These are phyloP conservation scores for Helicoverpa assulta DNA, from an alignment of 2,888 invertebrate genomes.

Conservation along the genomic window DNA sequence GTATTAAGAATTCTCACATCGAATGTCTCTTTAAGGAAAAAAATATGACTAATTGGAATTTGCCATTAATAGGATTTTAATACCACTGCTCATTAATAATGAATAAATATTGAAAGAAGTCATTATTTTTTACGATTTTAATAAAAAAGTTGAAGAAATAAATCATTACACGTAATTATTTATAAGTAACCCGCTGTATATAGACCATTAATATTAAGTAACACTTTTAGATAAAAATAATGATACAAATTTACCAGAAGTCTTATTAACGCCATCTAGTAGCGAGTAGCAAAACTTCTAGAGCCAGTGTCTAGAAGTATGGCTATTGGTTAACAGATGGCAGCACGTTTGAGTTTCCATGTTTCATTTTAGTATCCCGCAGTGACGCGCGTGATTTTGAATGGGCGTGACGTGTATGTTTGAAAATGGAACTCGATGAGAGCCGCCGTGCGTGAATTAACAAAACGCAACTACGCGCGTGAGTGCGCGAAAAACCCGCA, in stretches of 20 bases:
- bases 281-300: constrained; percentile 60
- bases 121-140: neutral
- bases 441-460: too few relatives aligned
- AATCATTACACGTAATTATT: neutral
- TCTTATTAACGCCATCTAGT: constrained; percentile 67
- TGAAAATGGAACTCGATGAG: too few relatives aligned
- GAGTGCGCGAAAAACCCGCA: too few relatives aligned
- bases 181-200: too few relatives aligned
- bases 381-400: too few relatives aligned
- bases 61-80: neutral
- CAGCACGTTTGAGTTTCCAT: constrained; percentile 4
- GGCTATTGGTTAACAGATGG: constrained; percentile 59
- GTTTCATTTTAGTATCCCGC: rapidly evolving
- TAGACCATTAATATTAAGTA: neutral
- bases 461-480: too few relatives aligned
- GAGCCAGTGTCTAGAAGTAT: neutral
- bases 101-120: neutral
- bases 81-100: neutral
- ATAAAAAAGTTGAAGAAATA: neutral
- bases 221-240: neutral
- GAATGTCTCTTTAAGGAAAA: neutral
- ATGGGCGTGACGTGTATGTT: too few relatives aligned
- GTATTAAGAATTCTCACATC: neutral
- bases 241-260: too few relatives aligned
- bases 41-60: neutral